Percentiles rank a stretch among this genome's conserved stretches.
phyloP scores from a whole-genome alignment of 2,113 vertebrate species.

The Nothoprocta pentlandii region DNA sequence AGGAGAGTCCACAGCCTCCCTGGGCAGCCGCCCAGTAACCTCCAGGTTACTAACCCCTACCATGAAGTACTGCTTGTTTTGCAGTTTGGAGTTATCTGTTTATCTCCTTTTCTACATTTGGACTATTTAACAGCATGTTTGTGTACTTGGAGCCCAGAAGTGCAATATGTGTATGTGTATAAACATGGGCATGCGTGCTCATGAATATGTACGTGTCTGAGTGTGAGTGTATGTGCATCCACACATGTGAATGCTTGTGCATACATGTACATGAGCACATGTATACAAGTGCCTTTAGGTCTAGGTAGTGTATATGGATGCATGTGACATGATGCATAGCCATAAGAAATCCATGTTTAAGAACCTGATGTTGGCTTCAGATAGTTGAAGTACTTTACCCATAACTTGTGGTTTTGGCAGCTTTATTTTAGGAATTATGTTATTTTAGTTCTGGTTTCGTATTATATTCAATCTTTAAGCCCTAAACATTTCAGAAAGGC shows the following conservation, averaged over 20 bases:
- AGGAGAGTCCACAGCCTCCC: too few relatives aligned
- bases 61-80: background rate
- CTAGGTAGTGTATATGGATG: background rate
- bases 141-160: background rate
- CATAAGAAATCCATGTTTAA: background rate
- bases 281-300: too few relatives aligned
- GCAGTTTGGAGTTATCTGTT: background rate
- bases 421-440: background rate
- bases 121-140: too few relatives aligned
- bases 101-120: background rate
- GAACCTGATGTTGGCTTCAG: background rate
- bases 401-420: background rate
- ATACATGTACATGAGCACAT: background rate
- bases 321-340: background rate
- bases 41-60: too few relatives aligned
- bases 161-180: too few relatives aligned
- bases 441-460: background rate
- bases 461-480: background rate
- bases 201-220: too few relatives aligned
- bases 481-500: background rate
- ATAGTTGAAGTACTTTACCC: background rate
- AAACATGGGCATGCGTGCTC: too few relatives aligned
- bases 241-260: fast-evolving
- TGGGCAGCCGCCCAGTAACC: too few relatives aligned
- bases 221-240: fast-evolving